These are phyloP conservation scores for Bovichtus diacanthus DNA, from an alignment of 2,797 vertebrate species.

Conservation along the genomic window DNA sequence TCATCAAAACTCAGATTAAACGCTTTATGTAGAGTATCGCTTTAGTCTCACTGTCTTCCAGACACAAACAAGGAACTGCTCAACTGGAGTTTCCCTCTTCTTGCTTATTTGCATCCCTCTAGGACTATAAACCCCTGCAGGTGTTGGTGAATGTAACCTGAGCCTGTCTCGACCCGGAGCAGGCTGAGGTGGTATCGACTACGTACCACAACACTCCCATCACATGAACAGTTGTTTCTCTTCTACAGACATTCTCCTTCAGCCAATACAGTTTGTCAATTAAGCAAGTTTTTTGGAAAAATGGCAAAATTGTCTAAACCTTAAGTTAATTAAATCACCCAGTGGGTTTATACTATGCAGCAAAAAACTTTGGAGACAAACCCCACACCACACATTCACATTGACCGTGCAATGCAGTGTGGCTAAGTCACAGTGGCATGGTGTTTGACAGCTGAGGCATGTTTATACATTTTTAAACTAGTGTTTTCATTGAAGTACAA, in stretches of 20 bases:
- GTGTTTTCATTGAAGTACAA: background rate
- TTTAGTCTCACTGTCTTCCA: background rate
- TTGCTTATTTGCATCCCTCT: conserved; percentile 41
- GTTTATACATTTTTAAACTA: background rate
- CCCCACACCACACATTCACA: background rate
- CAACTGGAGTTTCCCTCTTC: conserved; percentile 50
- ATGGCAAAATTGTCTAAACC: background rate
- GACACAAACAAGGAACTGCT: conserved; percentile 7
- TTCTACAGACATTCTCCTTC: background rate
- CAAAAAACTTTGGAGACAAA: background rate
- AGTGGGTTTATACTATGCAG: background rate
- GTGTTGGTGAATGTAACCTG: conserved; percentile 61
- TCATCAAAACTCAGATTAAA: background rate
- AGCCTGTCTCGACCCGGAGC: conserved; percentile 52
- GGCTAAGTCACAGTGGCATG: background rate
- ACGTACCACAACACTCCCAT: background rate
- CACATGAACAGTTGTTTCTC: background rate
- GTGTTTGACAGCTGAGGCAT: background rate
- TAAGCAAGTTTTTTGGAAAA: background rate
- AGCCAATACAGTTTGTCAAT: background rate
- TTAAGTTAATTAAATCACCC: background rate
- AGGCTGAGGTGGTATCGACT: conserved; percentile 28
- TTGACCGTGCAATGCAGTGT: background rate
- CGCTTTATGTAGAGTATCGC: background rate
- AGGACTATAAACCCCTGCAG: conserved; percentile 50